Percentiles rank a stretch among this genome's conserved stretches.
Conservation (phyloP, 2,113 vertebrate genomes). For the Xiphophorus maculatus region DNA sequence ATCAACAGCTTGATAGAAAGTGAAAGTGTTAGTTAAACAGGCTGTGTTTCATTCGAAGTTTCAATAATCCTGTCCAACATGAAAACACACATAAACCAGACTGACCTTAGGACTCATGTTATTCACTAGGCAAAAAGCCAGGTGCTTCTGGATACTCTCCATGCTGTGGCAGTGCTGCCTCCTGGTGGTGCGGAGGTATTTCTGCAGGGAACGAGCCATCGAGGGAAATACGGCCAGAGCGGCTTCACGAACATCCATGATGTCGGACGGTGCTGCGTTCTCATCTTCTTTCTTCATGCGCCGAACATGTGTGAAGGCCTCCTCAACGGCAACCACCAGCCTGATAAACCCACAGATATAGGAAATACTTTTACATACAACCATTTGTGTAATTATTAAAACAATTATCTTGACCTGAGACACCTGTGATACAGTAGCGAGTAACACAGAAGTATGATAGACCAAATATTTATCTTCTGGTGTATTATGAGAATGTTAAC, state of each 20-base stretch:
- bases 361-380: not conserved
- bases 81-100: not conserved
- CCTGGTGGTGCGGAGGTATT: slow-evolving; percentile 94
- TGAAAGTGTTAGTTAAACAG: not conserved
- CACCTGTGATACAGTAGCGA: not conserved
- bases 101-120: slow-evolving; percentile 96
- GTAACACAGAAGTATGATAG: not conserved
- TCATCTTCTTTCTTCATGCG: slow-evolving; percentile 93
- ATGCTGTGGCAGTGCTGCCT: slow-evolving; percentile 98
- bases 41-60: not conserved
- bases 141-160: slow-evolving; percentile 97
- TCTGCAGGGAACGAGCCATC: slow-evolving; percentile 94
- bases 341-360: slow-evolving; percentile 68
- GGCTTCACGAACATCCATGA: slow-evolving; percentile 94
- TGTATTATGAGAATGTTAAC: not conserved
- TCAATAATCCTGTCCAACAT: not conserved
- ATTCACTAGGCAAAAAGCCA: slow-evolving; percentile 93
- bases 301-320: slow-evolving; percentile 94
- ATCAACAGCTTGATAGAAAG: not conserved
- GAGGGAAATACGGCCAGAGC: slow-evolving; percentile 96
- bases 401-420: not conserved
- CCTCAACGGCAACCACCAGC: slow-evolving; percentile 94
- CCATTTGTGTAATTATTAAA: not conserved
- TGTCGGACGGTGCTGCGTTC: slow-evolving; percentile 88
- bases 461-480: not conserved